Conservation (phyloP, 2,888 invertebrate genomes). For the Campoplex nolae region DNA sequence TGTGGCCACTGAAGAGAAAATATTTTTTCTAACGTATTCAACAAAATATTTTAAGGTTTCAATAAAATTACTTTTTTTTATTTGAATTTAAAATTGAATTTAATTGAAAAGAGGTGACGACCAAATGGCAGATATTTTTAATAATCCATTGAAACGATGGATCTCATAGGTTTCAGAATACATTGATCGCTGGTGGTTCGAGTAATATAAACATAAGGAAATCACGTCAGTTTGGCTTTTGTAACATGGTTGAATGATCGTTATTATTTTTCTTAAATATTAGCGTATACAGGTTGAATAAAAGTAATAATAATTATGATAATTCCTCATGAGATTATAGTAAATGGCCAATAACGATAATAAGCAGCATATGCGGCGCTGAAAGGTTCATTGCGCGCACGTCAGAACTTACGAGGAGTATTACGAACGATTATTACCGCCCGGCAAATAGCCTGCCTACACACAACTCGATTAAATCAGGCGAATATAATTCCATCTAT, state of each 20-base stretch:
- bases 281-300: slow-evolving; percentile 8
- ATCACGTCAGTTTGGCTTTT: slow-evolving; percentile 9
- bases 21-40: no score
- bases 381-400: slow-evolving; percentile 50
- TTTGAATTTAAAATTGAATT: no score
- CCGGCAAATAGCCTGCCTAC: slow-evolving; percentile 49
- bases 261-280: slow-evolving; percentile 10
- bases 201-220: slow-evolving; percentile 19
- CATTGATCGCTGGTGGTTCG: neutral
- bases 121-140: no score
- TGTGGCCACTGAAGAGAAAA: no score
- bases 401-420: slow-evolving; percentile 57
- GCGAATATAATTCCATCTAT: slow-evolving; percentile 59
- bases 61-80: no score
- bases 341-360: slow-evolving; percentile 49
- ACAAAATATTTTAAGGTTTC: no score
- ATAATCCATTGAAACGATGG: no score
- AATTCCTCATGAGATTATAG: slow-evolving; percentile 43
- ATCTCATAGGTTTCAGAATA: neutral
- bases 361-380: slow-evolving; percentile 34
- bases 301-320: slow-evolving; percentile 52
- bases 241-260: slow-evolving; percentile 44
- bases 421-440: slow-evolving; percentile 56
- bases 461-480: slow-evolving; percentile 61
- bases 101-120: no score